Conservation (phyloP, 2,113 vertebrate species). For the Anarrhichthys ocellatus region DNA sequence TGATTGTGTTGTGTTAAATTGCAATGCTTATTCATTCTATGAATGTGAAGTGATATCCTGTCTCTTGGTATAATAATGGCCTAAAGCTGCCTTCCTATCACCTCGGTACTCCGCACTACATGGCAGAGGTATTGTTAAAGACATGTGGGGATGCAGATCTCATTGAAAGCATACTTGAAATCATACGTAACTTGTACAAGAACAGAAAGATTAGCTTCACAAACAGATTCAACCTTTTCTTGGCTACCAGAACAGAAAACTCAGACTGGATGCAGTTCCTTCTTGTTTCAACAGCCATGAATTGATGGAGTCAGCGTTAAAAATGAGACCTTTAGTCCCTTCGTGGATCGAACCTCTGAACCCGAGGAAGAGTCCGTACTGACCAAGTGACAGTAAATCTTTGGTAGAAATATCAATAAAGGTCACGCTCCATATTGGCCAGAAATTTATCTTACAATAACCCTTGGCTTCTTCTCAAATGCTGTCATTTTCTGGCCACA, state of each 20-base stretch:
- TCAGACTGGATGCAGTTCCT: neutral
- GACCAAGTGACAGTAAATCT: conserved; percentile 53
- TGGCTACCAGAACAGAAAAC: neutral
- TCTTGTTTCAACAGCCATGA: neutral
- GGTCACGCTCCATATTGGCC: conserved; percentile 28
- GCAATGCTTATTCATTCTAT: conserved; percentile 1
- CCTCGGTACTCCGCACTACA: neutral
- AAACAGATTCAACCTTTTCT: neutral
- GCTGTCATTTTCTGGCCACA: conserved; percentile 6
- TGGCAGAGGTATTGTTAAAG: conserved; percentile 7
- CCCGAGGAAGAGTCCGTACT: conserved; percentile 22
- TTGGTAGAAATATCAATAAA: conserved; percentile 50
- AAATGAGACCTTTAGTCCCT: conserved; percentile 10
- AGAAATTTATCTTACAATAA: conserved; percentile 11
- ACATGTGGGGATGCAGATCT: conserved; percentile 12
- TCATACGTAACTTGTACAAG: conserved; percentile 28
- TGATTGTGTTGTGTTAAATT: neutral
- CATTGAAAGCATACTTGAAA: conserved; percentile 15
- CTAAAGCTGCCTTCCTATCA: conserved; percentile 1
- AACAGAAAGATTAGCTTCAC: conserved; percentile 12
- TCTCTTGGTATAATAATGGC: neutral
- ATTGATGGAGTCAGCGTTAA: conserved; percentile 12
- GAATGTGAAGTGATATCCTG: neutral
- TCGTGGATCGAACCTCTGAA: conserved; percentile 27
- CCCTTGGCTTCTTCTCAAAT: conserved; percentile 26